Conservation (phyloP, 2,888 invertebrate genomes). For the Catocala nupta region DNA sequence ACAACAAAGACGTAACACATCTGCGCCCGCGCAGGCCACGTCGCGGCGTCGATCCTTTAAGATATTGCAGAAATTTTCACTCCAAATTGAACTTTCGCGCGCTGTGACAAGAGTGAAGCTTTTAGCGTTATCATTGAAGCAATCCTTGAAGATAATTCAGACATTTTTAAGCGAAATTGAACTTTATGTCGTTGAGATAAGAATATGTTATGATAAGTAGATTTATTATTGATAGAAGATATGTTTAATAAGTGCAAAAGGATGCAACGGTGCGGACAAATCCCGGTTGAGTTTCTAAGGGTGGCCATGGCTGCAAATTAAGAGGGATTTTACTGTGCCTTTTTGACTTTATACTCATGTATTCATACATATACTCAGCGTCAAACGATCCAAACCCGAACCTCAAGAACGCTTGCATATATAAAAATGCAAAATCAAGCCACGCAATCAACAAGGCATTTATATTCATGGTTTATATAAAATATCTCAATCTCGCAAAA, state of each 20-base stretch:
- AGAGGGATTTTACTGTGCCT: not conserved
- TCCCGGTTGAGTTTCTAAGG: constrained; percentile 70
- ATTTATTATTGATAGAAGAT: constrained; percentile 84
- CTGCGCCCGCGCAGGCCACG: constrained; percentile 72
- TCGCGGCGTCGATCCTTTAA: constrained; percentile 47
- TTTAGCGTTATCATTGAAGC: not conserved
- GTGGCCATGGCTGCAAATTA: constrained; percentile 52
- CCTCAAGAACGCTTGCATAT: too few species aligned
- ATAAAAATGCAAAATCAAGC: too few species aligned
- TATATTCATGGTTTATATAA: too few species aligned
- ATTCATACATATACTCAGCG: too few species aligned
- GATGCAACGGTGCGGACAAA: constrained; percentile 76
- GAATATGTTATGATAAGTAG: constrained; percentile 57
- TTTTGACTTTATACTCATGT: too few species aligned
- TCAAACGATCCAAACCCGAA: too few species aligned
- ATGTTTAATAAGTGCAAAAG: constrained; percentile 82
- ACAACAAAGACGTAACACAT: constrained; percentile 86
- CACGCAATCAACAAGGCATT: too few species aligned
- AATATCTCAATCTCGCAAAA: too few species aligned
- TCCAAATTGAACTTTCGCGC: constrained; percentile 49
- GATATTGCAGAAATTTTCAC: constrained; percentile 22
- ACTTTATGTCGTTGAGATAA: constrained; percentile 54
- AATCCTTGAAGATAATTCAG: constrained; percentile 13
- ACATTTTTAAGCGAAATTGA: constrained; percentile 37
- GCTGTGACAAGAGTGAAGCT: constrained; percentile 8